A percentile compares a stretch with the other conserved stretches of the same genome.
Conservation (phyloP, 2,113 vertebrate genomes). For the Procavia capensis region DNA sequence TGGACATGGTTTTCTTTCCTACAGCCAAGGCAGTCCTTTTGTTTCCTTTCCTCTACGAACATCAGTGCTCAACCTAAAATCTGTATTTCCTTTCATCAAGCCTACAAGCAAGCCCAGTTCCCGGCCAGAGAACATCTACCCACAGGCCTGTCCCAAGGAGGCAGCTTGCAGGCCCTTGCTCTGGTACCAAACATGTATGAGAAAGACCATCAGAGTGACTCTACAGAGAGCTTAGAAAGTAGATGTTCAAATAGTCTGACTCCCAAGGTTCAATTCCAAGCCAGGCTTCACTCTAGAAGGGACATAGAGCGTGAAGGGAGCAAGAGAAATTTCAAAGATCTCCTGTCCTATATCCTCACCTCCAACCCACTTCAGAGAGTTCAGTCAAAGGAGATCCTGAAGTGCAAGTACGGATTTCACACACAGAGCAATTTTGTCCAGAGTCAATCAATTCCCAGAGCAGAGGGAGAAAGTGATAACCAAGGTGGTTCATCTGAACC, state of each 20-base stretch:
- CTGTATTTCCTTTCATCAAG: not conserved
- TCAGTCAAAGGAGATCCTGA: not conserved
- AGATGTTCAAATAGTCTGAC: not conserved
- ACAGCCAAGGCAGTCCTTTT: constrained; percentile 27
- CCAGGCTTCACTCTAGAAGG: not conserved
- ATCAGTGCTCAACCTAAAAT: constrained; percentile 3
- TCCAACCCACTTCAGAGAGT: not conserved
- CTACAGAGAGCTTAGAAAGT: not conserved
- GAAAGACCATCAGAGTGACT: not conserved
- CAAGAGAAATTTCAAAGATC: not conserved
- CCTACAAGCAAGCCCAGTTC: not conserved
- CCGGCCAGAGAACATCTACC: not conserved
- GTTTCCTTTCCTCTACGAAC: not conserved
- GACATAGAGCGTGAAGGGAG: not conserved
- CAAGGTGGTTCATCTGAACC: not conserved
- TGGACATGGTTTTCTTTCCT: not conserved
- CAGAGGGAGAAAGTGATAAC: not conserved
- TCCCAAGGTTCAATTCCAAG: not conserved
- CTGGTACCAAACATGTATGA: too few relatives aligned
- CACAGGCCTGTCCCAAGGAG: not conserved
- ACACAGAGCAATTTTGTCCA: not conserved
- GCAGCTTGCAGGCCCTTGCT: not conserved
- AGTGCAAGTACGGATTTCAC: not conserved
- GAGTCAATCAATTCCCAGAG: not conserved
- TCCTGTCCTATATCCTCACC: not conserved